A percentile compares a stretch with the other conserved stretches of the same genome.
These are phyloP conservation scores for Dolichomitus sp. DNA, from an alignment of 2,888 invertebrate species.

Conservation along the genomic window DNA sequence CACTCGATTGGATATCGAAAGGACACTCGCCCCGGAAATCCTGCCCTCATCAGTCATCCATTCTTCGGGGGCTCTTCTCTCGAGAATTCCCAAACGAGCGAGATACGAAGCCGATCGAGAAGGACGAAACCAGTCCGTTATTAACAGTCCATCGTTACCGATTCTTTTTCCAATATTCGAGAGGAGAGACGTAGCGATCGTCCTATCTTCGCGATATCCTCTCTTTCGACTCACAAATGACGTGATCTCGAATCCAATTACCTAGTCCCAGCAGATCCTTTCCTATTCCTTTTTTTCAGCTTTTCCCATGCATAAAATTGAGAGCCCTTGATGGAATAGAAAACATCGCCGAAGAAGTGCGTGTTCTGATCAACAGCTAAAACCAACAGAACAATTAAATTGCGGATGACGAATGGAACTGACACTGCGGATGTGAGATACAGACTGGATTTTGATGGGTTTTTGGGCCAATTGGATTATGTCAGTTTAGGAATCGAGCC, in stretches of 20 bases:
- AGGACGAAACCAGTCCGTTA: conserved; percentile 12
- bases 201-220: background rate
- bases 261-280: conserved; percentile 7
- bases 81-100: conserved; percentile 5
- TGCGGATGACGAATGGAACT: no score
- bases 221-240: conserved; percentile 17
- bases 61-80: conserved; percentile 44
- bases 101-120: conserved; percentile 1
- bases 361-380: no score
- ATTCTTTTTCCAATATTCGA: conserved; percentile 31
- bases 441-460: no score
- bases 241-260: conserved; percentile 38
- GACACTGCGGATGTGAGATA: no score
- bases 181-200: background rate
- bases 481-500: no score
- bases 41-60: conserved; percentile 63
- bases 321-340: no score
- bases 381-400: no score
- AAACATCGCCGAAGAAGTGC: no score
- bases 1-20: conserved; percentile 63
- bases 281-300: no score
- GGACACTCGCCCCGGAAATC: conserved; percentile 60
- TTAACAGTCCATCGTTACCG: conserved; percentile 44
- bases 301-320: no score
- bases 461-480: no score